Evolutionary conservation across 1,140 invertebrate genomes (phyloP).

Genomic region (Tigriopus japonicus): DNA sequence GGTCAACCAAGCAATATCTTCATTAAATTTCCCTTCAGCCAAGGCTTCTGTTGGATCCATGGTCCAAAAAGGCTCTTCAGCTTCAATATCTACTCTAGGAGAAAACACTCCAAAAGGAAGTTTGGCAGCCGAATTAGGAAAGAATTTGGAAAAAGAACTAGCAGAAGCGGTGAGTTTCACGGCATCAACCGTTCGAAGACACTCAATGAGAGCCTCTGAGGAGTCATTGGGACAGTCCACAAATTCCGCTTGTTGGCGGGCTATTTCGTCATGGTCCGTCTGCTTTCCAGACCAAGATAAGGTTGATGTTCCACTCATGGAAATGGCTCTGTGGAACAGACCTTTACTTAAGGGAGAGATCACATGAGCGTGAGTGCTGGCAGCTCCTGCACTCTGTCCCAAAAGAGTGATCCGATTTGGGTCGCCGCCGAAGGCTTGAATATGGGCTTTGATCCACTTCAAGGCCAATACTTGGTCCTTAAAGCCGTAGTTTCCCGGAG

Average conservation of each 20-base stretch:
- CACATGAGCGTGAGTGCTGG: constrained; percentile 74
- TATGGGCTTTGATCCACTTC: constrained; percentile 40
- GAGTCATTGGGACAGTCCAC: constrained; percentile 58
- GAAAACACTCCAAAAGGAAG: too few relatives aligned
- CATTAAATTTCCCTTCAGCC: too few relatives aligned
- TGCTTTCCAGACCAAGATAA: constrained; percentile 76
- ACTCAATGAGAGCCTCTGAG: too few relatives aligned
- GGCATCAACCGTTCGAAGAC: too few relatives aligned
- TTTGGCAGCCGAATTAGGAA: too few relatives aligned
- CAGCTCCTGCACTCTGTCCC: constrained; percentile 63
- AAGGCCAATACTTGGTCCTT: constrained; percentile 41
- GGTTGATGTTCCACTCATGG: constrained; percentile 27
- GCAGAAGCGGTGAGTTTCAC: too few relatives aligned
- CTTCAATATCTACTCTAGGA: too few relatives aligned
- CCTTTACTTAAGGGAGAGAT: constrained; percentile 62
- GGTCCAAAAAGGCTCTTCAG: too few relatives aligned
- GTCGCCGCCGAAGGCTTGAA: constrained; percentile 43
- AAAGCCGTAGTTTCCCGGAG: constrained; percentile 45
- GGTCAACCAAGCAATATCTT: too few relatives aligned
- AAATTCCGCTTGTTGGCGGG: constrained; percentile 59
- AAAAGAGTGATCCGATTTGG: constrained; percentile 32
- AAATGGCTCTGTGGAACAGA: constrained; percentile 65
- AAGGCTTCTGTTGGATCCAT: too few relatives aligned
- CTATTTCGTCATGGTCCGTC: constrained; percentile 50
- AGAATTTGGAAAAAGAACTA: too few relatives aligned